Percentiles rank a stretch among this genome's conserved stretches.
These are phyloP conservation scores for Nemoura dubitans DNA, from an alignment of 2,888 invertebrate genomes.

Conservation along the genomic window DNA sequence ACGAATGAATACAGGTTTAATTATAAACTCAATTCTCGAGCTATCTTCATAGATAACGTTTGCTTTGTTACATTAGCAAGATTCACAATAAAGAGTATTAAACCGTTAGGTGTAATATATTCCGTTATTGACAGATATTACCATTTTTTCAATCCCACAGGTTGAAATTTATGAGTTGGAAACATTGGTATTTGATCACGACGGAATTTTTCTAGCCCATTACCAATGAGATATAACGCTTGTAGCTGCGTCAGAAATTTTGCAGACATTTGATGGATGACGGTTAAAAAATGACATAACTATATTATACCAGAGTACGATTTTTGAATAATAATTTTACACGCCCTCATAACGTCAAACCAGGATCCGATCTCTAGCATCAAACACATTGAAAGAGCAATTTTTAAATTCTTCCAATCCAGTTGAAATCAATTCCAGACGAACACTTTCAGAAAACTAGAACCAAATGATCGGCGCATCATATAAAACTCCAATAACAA, in stretches of 20 bases:
- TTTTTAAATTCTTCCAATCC: no score
- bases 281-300: background rate
- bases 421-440: no score
- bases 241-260: background rate
- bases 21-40: background rate
- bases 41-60: background rate
- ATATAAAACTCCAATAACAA: conserved; percentile 37
- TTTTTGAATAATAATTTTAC: background rate
- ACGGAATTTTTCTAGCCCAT: background rate
- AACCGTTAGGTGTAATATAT: background rate
- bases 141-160: background rate
- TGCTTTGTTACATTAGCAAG: background rate
- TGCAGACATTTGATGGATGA: background rate
- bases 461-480: background rate
- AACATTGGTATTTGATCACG: background rate
- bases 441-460: background rate
- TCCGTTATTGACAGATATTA: background rate
- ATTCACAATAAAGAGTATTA: background rate
- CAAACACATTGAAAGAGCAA: no score
- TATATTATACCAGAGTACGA: background rate
- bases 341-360: background rate
- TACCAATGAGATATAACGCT: background rate
- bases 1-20: conserved; percentile 7
- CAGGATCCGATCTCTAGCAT: no score
- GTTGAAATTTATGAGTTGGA: background rate